Base-by-base conservation (phyloP, 1,140 invertebrate genomes). In the Aphaenogaster rudis region DNA sequence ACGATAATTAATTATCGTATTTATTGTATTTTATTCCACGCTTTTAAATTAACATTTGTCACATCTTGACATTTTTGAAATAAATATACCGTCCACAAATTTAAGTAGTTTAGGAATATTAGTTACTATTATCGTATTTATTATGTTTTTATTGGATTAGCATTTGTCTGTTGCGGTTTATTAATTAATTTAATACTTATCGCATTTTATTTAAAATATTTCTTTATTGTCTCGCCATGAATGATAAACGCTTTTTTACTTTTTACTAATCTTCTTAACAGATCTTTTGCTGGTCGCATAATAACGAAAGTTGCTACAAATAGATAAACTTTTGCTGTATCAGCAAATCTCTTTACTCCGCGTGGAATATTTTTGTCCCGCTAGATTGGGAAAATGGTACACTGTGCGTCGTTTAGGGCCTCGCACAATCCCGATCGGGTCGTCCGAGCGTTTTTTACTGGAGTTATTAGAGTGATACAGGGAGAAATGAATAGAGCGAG, bases 401-500 rank as follows among this genome's bases (percentile, higher is more conserved):
- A 15, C 21, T 28, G 66, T 42, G n/a, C 64, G 64, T n/a, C 48
- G 36, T 69, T 1, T 28, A 28, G 39, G 36, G 8, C 15, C 61
- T 17, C 63, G 48, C 63, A 33, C 50, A 28, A 69, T 80, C 11
- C n/a, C 36, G 64, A 67, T 80, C 45, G 59, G 36, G 9, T 42
- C 66, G 5, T 8, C 50, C 36, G 66, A 52, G 39, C 36, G 36
- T 59, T 81, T 81, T 69, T 59, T 71, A 71, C 42, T 59, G 50
- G 52, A 45, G 64, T 71, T 81, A 57, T 59, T 71, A 57, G 36
- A 66, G 57, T 57, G 63, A 88, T 61, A 39, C 50, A 36, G 17
- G 45, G 33, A 82, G 64, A 39, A 74, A 61, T 45, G 50, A 66
- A 79, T 79, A 28, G 36, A 76, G 52, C 72, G 36, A 17, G 45